Evolutionary conservation across 2,888 invertebrate genomes (phyloP).

Genomic region (Xanthorhoe designata): DNA sequence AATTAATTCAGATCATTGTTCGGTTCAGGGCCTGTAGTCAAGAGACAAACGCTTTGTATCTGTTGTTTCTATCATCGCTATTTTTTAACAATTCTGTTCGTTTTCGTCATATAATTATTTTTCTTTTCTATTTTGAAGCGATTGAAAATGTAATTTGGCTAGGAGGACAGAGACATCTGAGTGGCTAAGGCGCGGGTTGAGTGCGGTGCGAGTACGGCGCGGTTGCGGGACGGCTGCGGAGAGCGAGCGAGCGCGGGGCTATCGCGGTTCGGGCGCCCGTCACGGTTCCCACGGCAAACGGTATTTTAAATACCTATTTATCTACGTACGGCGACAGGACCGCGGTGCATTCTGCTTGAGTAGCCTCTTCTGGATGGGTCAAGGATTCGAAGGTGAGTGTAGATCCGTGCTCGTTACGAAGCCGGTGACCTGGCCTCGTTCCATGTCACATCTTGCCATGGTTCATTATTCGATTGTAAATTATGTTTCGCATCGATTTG

Average conservation of each 20-base stretch:
- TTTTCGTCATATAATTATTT: too few relatives aligned
- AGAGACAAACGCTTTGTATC: too few relatives aligned
- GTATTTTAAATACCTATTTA: constrained; percentile 84
- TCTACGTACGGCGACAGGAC: constrained; percentile 81
- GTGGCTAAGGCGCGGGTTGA: constrained; percentile 14
- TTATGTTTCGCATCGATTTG: constrained; percentile 44
- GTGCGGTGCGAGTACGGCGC: constrained; percentile 35
- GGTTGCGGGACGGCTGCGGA: constrained; percentile 48
- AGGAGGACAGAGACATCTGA: too few relatives aligned
- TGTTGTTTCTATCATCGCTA: too few relatives aligned
- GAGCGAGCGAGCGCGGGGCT: constrained; percentile 65
- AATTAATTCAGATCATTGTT: constrained; percentile 82
- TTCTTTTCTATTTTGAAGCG: too few relatives aligned
- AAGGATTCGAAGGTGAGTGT: constrained; percentile 81
- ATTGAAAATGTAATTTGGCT: too few relatives aligned
- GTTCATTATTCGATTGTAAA: constrained; percentile 68
- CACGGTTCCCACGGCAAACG: constrained; percentile 82
- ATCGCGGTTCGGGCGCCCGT: constrained; percentile 71
- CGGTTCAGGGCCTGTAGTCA: constrained; percentile 55
- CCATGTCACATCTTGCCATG: constrained; percentile 68
- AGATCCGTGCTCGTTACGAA: constrained; percentile 71
- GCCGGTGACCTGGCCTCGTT: constrained; percentile 76
- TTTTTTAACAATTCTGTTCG: too few relatives aligned
- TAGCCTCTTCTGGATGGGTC: constrained; percentile 85
- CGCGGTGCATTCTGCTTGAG: constrained; percentile 75